Base-by-base conservation (phyloP, 2,113 vertebrate genomes). In the Orthochromis indermauri region DNA sequence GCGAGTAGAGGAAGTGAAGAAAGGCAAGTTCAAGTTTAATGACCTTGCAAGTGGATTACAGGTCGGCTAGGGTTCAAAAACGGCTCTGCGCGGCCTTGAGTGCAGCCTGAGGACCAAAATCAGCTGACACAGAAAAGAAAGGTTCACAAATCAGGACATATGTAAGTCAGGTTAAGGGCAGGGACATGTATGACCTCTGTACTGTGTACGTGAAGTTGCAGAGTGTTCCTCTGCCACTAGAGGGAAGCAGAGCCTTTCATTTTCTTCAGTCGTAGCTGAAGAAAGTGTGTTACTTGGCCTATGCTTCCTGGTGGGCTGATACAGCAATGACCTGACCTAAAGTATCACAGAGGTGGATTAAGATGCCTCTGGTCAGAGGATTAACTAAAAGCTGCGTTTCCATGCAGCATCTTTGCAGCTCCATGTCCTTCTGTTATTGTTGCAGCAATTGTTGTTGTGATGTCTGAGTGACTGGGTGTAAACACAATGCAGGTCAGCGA, bases 31-130 rank as follows among this genome's bases (percentile, higher is more conserved):
- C 90, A 85, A 81, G 92, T 71, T 94, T 92, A 89, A 88, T 89
- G 90, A 92, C 92, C 82, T 86, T 47, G 28, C 85, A 94, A 95
- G 91, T 93, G 71, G 93, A 94, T 95, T 95, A 94, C 28, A 80
- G 84, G 24, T 55, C 84, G 5, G 54, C 80, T 88, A 63, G 16
- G 35, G 91, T 92, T 88, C 89, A 85, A 80, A 86, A 80, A 61
- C 37, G 31, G 80, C 53, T 11, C 40, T 16, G 21, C 3, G 19
- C 42, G 10, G 55, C 80, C 87, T 57, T 9, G 2, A 21, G 3
- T 45, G 13, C 40, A 4, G 42, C 59, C 31, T 8, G 47, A 51
- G 9, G 66, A 14, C 21, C 45, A 71, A 66, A 28, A 87, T 66
- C 57, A 81, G 12, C 54, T 4, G 42, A 10, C 45, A 49, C 8